Evolutionary conservation across 2,888 invertebrate species (phyloP), one percentile per base, ranked within the genome.

Genomic region (Drosophila pullipes): DNA sequence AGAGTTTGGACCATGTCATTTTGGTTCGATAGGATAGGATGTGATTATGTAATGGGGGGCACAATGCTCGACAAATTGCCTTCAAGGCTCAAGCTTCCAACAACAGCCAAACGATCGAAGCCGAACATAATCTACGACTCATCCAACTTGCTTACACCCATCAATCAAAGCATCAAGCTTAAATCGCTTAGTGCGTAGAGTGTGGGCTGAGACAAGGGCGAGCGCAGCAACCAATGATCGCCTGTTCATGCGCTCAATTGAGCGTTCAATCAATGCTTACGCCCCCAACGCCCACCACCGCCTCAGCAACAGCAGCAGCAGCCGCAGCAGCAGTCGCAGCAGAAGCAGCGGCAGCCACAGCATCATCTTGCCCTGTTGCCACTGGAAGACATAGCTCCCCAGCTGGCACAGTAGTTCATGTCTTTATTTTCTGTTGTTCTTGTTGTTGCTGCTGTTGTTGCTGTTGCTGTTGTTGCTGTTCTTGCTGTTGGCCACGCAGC

Each of bases 191-290:
- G 64, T 78, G 62, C 33, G 60, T 65, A 52, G 59, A 52, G 53
- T 22, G 28, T 31, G 53, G 63, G 47, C n/a, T 28, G 28, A 6
- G 33, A 30, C 30, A 35, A 35, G 5, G 39, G 47, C 58, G 78
- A 54, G 65, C 69, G 80, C 69, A 76, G 74, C 57, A 72, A 69
- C 76, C 82, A 81, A 81, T 84, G 90, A 85, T 85, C 85, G 76
- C 75, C 71, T 69, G 75, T 78, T 85, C 90, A 86, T 89, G 88
- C 79, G 82, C 76, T 89, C 85, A 79, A 89, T 89, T 85, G 89
- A 83, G 79, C 87, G 67, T 87, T 85, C 85, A 87, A 79, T 84
- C 82, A 82, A 84, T 84, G 73, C 85, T 64, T 66, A 81, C 85
- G 82, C 84, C 87, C 84, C 70, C 69, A 78, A 84, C 85, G 82